These are phyloP conservation scores for Tapirus indicus DNA, from an alignment of 2,797 vertebrate genomes.

Conservation along the genomic window DNA sequence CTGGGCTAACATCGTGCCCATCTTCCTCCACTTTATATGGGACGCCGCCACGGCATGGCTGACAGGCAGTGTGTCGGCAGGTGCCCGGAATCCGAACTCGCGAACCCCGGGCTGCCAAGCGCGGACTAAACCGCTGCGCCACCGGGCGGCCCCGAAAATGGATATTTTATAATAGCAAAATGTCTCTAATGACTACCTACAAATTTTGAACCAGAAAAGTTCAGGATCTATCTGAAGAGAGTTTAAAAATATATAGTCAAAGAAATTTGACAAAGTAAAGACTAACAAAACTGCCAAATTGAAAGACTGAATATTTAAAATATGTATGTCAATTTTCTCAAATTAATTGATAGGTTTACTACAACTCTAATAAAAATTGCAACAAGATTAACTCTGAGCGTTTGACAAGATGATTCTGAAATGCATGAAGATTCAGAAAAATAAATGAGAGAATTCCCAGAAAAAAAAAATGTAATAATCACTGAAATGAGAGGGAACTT, in stretches of 20 bases:
- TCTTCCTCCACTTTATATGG: too few species aligned
- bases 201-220: neutral
- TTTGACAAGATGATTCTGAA: conserved; percentile 21
- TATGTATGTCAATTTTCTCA: neutral
- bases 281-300: neutral
- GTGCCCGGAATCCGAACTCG: too few species aligned
- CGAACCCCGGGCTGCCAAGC: too few species aligned
- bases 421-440: neutral
- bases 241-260: neutral
- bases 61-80: too few species aligned
- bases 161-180: neutral
- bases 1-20: too few species aligned
- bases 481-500: neutral
- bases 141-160: too few species aligned
- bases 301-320: neutral
- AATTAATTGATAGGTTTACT: neutral
- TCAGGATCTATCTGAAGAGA: neutral
- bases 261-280: conserved; percentile 15
- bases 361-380: neutral
- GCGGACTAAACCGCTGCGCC: too few species aligned
- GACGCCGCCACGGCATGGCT: too few species aligned
- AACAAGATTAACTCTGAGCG: neutral
- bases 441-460: neutral
- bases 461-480: conserved; percentile 25
- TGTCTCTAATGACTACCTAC: neutral